Evolutionary conservation across 2,888 invertebrate species (phyloP).

Genomic region (Sceliomorpha sp.): DNA sequence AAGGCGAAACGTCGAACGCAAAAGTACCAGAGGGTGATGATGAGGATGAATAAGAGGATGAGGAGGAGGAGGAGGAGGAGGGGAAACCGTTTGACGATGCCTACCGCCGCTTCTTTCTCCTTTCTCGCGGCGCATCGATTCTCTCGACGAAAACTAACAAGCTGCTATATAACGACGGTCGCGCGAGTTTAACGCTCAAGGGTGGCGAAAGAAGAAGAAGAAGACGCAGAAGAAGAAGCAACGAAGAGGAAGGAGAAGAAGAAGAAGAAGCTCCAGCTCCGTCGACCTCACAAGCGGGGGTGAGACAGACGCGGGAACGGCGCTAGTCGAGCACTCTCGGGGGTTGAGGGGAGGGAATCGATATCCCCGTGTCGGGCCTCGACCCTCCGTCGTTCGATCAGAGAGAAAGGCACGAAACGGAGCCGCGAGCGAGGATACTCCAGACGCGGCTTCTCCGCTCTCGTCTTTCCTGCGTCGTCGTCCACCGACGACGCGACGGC

Average conservation of each 20-base stretch:
- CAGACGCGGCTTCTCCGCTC: too few relatives aligned
- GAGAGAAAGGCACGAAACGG: conserved; percentile 42
- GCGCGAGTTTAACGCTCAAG: conserved; percentile 55
- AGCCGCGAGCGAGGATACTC: conserved; percentile 41
- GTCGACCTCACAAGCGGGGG: too few relatives aligned
- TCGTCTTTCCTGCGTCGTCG: too few relatives aligned
- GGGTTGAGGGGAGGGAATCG: conserved; percentile 43
- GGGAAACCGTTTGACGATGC: conserved; percentile 32
- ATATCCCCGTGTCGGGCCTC: conserved; percentile 55
- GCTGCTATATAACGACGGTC: conserved; percentile 47
- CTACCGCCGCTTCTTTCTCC: conserved; percentile 21
- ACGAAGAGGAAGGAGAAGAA: conserved; percentile 14
- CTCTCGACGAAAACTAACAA: conserved; percentile 54
- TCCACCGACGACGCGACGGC: too few relatives aligned
- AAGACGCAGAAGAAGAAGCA: conserved; percentile 19
- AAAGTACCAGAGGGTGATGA: too few relatives aligned
- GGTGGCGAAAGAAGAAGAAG: conserved; percentile 53
- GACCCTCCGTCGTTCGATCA: conserved; percentile 52
- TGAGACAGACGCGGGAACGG: conserved; percentile 10
- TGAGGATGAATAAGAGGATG: too few relatives aligned
- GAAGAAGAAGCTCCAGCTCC: not conserved
- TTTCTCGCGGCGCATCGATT: conserved; percentile 51
- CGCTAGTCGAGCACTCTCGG: too few relatives aligned
- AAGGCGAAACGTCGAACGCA: too few relatives aligned
- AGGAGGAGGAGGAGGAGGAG: too few relatives aligned